Evolutionary conservation across 2,113 vertebrate genomes (phyloP).

Genomic region (Colaptes auratus): DNA sequence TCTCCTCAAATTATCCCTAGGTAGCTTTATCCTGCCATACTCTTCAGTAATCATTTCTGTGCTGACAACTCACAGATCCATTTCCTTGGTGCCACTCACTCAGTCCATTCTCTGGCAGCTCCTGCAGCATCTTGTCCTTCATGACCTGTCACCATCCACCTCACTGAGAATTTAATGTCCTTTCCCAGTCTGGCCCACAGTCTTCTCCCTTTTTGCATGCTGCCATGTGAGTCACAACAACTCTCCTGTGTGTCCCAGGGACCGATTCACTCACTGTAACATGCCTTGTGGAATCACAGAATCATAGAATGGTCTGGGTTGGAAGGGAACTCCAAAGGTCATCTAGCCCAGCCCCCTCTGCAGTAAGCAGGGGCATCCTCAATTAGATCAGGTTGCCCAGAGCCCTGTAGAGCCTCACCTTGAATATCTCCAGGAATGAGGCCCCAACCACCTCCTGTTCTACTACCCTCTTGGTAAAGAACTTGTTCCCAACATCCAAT

Average conservation of each 20-base stretch:
- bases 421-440: no score
- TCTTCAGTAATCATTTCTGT: not conserved
- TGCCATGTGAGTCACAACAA: accelerated
- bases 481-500: no score
- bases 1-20: not conserved
- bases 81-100: not conserved
- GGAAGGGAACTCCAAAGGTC: no score
- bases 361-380: no score
- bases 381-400: no score
- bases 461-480: no score
- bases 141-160: not conserved
- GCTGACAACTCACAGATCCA: not conserved
- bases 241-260: not conserved
- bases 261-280: not conserved
- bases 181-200: not conserved
- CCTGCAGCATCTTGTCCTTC: not conserved
- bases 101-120: not conserved
- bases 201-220: not conserved
- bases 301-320: no score
- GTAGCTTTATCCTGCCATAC: not conserved
- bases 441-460: no score
- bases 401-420: no score
- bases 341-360: no score
- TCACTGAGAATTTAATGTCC: not conserved
- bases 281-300: no score